A percentile compares a stretch with the other conserved stretches of the same genome.
Conservation (phyloP, 2,888 invertebrate genomes). For the Nomada ruficornis region DNA sequence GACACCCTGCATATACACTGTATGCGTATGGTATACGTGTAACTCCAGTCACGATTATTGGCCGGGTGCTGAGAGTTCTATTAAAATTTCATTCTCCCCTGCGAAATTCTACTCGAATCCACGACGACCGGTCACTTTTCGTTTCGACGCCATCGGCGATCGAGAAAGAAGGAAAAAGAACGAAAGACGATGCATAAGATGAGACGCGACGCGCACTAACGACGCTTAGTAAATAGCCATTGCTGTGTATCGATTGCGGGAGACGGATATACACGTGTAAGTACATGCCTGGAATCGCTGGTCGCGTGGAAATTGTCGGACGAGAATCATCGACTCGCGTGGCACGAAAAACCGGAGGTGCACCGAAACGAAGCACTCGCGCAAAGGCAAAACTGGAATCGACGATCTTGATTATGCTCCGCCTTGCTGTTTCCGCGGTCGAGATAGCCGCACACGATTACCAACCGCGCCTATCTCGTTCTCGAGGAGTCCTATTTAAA, state of each 20-base stretch:
- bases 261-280: constrained; percentile 44
- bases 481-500: not conserved
- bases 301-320: constrained; percentile 50
- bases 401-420: constrained; percentile 49
- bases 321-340: constrained; percentile 37
- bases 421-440: not conserved
- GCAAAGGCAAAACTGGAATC: constrained; percentile 36
- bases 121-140: not conserved
- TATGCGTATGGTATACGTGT: not conserved
- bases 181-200: not conserved
- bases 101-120: not conserved
- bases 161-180: no score
- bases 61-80: constrained; percentile 13
- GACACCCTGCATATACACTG: not conserved
- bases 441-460: constrained; percentile 4
- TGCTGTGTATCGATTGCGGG: constrained; percentile 48
- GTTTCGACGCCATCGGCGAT: not conserved
- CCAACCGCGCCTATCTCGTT: not conserved
- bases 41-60: constrained; percentile 12
- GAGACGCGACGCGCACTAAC: constrained; percentile 13
- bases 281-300: constrained; percentile 23
- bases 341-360: constrained; percentile 23
- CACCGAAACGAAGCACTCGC: constrained; percentile 39
- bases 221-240: constrained; percentile 39
- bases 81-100: constrained; percentile 14